Evolutionary conservation across 1,140 invertebrate genomes (phyloP), one percentile per base, ranked within the genome.

Genomic region (Drosophila ironensis): DNA sequence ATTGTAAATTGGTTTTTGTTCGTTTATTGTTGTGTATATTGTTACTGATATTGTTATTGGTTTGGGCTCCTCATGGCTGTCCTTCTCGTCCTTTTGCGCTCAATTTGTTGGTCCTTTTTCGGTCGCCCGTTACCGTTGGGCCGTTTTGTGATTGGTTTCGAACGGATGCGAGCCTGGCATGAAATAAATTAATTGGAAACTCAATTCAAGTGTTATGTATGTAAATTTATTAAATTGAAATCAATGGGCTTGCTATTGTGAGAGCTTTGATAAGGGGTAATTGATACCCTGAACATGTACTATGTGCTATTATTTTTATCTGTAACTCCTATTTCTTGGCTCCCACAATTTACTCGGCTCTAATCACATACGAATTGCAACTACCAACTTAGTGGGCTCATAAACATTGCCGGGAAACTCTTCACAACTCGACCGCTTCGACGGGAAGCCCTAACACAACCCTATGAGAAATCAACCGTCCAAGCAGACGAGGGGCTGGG

Each of bases 1-100:
- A 84, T 78, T 78, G 80, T 84, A 84, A 84, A 84, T 84, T 84
- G 80, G 80, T 86, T 84, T 84, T 74, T 72, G 60, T 80, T 72
- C 80, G 72, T 80, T 86, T 86, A 84, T 66, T 71, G 80, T 74
- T 86, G 74, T 84, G 64, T 74, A 78, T 86, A 78, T 73, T 74
- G 66, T 70, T 74, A 86, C 70, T 78, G 80, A 74, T 80, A 84
- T 86, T 86, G 74, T 80, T 86, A 86, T 84, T 80, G 80, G 73
- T 40, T 72, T 63, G 60, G 70, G 59, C 42, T 60, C 80, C 64
- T 57, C 46, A 46, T 41, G 56, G 28, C 8, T 8, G 9, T 11
- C 35, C 22, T 44, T 20, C 35, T 24, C 38, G 19, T 44, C 38
- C 14, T 16, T 42, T 57, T 60, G 14, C 40, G 6, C 30, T 14